Evolutionary conservation across 2,888 invertebrate species (phyloP), one percentile per base, ranked within the genome.

Genomic region (Hemaris fuciformis): DNA sequence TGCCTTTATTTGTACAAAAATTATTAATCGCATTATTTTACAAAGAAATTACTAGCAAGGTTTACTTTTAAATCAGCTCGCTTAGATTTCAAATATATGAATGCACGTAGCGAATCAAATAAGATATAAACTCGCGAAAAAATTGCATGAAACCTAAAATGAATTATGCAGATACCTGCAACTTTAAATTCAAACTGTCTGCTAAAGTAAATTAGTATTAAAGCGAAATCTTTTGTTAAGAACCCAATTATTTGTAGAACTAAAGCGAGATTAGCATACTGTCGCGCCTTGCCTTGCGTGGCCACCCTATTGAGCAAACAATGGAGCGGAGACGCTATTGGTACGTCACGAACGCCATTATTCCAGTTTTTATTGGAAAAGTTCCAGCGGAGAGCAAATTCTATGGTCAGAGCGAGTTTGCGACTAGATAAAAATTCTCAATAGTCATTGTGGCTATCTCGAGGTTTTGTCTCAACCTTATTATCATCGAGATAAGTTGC

Each of bases 301-400:
- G 20, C 38, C 25, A 56, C 53, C 53, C 53, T 53, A 53, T 53
- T 31, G 53, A 53, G 53, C 53, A 53, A 61, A 18, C 23, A 41
- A 43, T 53, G 63, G 53, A 27, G 53, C 48, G 31, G 53, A 53
- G 53, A 53, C 53, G 64, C 60, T 73, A 71, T 72, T 70, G 71
- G 67, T 66, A 65, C 68, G 75, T 76, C 74, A 72, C 70, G 72
- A 66, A 72, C 64, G 70, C 68, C 69, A 78, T 80, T 80, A 77
- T 69, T 65, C 45, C 73, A 80, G 74, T 76, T 81, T 84, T 84
- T 85, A 85, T 85, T 84, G 76, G 81, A 81, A 83, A 85, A 84
- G 75, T 85, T 84, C 63, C 56, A 62, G 60, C 53, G 62, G 61
- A 64, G 63, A 64, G 66, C 64, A 65, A 66, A 67, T 67, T 63